A percentile compares a stretch with the other conserved stretches of the same genome.
Conservation (phyloP, 2,113 vertebrate genomes). For the Spermophilus dauricus region DNA sequence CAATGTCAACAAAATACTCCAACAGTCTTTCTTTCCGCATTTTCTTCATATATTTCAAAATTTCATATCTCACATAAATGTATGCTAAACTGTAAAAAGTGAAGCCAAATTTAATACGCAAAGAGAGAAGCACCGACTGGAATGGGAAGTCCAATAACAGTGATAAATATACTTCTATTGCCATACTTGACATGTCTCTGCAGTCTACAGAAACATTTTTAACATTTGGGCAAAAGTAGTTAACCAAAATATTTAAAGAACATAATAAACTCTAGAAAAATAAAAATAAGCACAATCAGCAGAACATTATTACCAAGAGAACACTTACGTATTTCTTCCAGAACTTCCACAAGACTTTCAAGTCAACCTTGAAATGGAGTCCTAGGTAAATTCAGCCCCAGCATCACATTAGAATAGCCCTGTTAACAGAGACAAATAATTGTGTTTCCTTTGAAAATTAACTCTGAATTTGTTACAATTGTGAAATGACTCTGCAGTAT, state of each 20-base stretch:
- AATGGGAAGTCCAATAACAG: background rate
- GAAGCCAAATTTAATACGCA: background rate
- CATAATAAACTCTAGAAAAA: background rate
- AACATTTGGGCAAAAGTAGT: background rate
- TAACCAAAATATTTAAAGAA: background rate
- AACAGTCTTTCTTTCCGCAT: background rate
- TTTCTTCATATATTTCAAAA: background rate
- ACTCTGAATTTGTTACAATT: constrained; percentile 51
- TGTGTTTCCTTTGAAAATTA: constrained; percentile 67
- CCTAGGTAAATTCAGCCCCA: constrained; percentile 81
- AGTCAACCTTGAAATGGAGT: constrained; percentile 84
- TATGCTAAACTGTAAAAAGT: background rate
- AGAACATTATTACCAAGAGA: background rate
- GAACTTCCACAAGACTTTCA: constrained; percentile 73
- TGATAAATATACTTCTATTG: background rate
- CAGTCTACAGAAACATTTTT: background rate
- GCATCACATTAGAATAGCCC: constrained; percentile 82
- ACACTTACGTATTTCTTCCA: constrained; percentile 85
- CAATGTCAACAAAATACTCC: background rate
- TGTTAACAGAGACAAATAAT: constrained; percentile 82
- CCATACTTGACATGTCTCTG: background rate
- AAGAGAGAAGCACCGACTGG: background rate
- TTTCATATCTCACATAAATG: background rate
- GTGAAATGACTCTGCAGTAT: constrained; percentile 17
- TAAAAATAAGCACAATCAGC: background rate